Evolutionary conservation across 2,797 vertebrate genomes (phyloP).

Genomic region (Phrynocephalus guinanensis): DNA sequence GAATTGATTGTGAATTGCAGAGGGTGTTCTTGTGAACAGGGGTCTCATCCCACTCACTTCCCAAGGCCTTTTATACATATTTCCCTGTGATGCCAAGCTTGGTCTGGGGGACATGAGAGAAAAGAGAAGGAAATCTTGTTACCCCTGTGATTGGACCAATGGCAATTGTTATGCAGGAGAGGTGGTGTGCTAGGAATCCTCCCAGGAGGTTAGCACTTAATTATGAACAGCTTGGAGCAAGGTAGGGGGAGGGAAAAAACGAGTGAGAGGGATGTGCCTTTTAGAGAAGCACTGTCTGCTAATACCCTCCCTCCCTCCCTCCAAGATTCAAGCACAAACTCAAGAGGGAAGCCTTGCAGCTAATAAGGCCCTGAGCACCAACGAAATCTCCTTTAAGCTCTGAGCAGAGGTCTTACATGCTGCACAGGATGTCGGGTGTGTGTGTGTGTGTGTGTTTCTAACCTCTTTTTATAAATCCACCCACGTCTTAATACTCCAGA

Average conservation of each 20-base stretch:
- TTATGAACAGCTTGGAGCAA: neutral
- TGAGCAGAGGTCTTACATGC: neutral
- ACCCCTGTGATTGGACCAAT: constrained; percentile 3
- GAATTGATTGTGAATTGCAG: neutral
- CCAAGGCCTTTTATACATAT: neutral
- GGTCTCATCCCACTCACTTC: neutral
- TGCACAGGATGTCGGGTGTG: neutral
- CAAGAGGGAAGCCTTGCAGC: neutral
- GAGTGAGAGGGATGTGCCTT: neutral
- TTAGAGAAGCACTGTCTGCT: neutral
- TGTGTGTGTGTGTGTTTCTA: neutral
- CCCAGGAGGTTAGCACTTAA: constrained; percentile 14
- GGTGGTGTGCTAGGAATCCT: neutral
- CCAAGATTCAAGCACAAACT: neutral
- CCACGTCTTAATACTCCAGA: neutral
- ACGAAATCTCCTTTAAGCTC: constrained; percentile 9
- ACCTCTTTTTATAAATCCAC: neutral
- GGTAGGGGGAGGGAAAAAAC: neutral
- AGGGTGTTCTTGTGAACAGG: neutral
- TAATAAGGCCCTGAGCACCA: constrained; percentile 25
- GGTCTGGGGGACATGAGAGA: neutral
- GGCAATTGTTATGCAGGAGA: constrained; percentile 12
- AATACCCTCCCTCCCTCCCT: neutral
- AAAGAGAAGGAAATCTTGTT: neutral
- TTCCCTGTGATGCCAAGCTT: neutral